A percentile compares a stretch with the other conserved stretches of the same genome.
Conservation (phyloP, 1,140 invertebrate species). For the Hirudo medicinalis region DNA sequence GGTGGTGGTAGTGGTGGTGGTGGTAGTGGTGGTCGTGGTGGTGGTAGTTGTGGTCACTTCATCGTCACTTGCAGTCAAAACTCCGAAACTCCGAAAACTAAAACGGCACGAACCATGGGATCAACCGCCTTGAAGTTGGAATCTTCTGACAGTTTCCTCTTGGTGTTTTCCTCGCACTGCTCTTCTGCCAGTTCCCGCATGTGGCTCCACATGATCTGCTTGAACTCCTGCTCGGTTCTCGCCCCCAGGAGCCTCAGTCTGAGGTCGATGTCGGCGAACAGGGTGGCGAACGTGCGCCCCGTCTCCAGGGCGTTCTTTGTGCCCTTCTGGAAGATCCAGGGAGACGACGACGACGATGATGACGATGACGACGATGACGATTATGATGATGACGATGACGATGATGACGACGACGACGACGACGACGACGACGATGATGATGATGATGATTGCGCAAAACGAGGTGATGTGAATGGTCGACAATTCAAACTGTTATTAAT, state of each 20-base stretch:
- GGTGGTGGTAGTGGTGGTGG: too few species aligned
- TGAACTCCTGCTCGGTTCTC: conserved; percentile 39
- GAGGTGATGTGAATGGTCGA: too few species aligned
- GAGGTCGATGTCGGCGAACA: conserved; percentile 52
- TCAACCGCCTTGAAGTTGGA: conserved; percentile 10
- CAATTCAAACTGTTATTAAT: too few species aligned
- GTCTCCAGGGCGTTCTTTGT: conserved; percentile 56
- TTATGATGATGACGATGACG: not conserved
- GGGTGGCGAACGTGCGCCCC: conserved; percentile 53
- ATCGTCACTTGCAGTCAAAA: too few species aligned
- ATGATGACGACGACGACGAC: too few species aligned
- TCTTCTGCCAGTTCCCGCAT: conserved; percentile 47
- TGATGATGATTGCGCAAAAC: too few species aligned
- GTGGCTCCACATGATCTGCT: conserved; percentile 42
- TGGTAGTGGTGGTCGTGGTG: too few species aligned
- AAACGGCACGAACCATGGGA: not conserved
- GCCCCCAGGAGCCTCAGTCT: conserved; percentile 46
- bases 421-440: too few species aligned
- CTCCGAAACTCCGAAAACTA: not conserved
- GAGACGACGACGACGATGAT: not conserved
- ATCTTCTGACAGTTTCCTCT: conserved; percentile 9
- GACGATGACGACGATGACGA: not conserved
- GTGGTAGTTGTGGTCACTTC: too few species aligned
- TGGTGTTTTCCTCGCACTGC: conserved; percentile 35
- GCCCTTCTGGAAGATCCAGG: conserved; percentile 46